Evolutionary conservation across 2,888 invertebrate species (phyloP).

Genomic region (Hemistola chrysoprasaria): DNA sequence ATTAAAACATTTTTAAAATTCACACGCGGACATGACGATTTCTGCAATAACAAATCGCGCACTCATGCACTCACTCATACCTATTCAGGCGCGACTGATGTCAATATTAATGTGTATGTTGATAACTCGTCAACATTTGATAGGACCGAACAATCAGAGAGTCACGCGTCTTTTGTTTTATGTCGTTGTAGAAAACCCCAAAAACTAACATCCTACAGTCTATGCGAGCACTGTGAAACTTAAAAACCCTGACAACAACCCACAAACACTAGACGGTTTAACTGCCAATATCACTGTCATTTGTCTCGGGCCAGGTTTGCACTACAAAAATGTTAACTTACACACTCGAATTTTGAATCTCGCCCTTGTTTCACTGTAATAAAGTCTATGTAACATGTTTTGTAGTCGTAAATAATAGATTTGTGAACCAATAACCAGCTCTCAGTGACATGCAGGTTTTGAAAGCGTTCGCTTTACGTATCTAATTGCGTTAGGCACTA

Average conservation of each 20-base stretch:
- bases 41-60: too few species aligned
- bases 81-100: too few species aligned
- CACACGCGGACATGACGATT: too few species aligned
- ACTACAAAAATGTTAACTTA: conserved; percentile 37
- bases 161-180: too few species aligned
- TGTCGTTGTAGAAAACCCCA: too few species aligned
- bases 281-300: conserved; percentile 67
- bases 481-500: conserved; percentile 57
- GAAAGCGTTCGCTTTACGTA: conserved; percentile 51
- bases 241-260: conserved; percentile 48
- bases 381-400: conserved; percentile 22
- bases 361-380: conserved; percentile 27
- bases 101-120: too few species aligned
- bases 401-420: conserved; percentile 21
- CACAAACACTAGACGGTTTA: conserved; percentile 47
- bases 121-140: too few species aligned
- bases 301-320: conserved; percentile 57
- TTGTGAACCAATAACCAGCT: conserved; percentile 52
- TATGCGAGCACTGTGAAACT: conserved; percentile 41
- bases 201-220: conserved; percentile 33
- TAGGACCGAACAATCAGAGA: too few species aligned
- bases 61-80: too few species aligned
- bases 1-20: too few species aligned
- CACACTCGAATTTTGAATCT: conserved; percentile 25
- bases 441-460: conserved; percentile 55